Percentiles rank a stretch among this genome's conserved stretches.
These are phyloP conservation scores for Zosterops japonicus DNA, from an alignment of 2,113 vertebrate species.

Conservation along the genomic window DNA sequence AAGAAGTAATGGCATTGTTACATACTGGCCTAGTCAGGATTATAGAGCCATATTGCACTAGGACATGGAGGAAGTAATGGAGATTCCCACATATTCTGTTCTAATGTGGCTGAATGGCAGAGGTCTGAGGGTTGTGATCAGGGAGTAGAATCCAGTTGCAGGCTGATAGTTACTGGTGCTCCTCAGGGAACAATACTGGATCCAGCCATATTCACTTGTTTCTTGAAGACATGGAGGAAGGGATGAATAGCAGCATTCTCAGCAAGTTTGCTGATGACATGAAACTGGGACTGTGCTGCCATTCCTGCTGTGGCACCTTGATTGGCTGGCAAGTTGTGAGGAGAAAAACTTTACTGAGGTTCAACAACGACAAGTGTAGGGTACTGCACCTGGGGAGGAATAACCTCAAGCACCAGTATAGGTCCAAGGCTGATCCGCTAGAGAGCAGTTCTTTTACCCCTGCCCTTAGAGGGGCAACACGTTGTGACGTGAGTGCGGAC, in stretches of 20 bases:
- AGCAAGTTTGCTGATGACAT: not conserved
- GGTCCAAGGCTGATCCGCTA: not conserved
- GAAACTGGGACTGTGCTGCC: not conserved
- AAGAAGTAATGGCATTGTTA: not conserved
- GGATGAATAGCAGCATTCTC: not conserved
- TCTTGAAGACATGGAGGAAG: accelerated
- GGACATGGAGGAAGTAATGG: not conserved
- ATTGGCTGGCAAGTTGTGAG: not conserved
- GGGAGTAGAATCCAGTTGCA: not conserved
- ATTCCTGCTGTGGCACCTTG: too few species aligned
- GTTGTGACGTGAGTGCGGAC: too few species aligned
- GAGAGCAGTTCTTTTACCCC: not conserved
- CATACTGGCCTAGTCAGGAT: not conserved
- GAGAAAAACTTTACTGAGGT: not conserved
- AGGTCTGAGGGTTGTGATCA: not conserved
- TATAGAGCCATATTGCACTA: not conserved
- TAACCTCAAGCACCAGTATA: not conserved
- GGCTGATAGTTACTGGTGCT: not conserved
- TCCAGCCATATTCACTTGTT: not conserved
- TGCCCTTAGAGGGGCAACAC: too few species aligned
- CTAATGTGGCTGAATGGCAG: not conserved
- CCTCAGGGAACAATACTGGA: not conserved
- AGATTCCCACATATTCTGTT: not conserved
- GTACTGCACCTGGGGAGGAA: not conserved
- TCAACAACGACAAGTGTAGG: not conserved